Evolutionary conservation across 2,888 invertebrate genomes (phyloP).

Genomic region (Arctia plantaginis): DNA sequence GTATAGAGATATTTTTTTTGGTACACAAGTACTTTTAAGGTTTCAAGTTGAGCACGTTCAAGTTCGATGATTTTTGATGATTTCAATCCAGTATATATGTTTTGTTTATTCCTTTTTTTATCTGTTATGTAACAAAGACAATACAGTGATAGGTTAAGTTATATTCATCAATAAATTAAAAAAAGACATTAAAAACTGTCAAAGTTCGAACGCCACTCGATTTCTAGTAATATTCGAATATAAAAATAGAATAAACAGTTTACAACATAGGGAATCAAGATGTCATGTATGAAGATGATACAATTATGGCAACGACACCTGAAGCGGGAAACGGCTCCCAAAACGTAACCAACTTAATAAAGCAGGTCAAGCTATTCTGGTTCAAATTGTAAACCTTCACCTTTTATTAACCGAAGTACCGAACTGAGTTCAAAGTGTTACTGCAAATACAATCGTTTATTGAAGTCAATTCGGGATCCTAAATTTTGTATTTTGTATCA

Average conservation of each 20-base stretch:
- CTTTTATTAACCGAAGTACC: background rate
- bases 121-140: too few relatives aligned
- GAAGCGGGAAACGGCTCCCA: constrained; percentile 26
- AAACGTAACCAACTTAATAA: constrained; percentile 35
- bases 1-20: too few relatives aligned
- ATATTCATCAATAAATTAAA: too few relatives aligned
- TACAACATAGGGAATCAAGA: constrained; percentile 18
- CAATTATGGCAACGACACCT: constrained; percentile 29
- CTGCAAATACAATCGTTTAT: background rate
- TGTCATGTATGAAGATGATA: constrained; percentile 37
- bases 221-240: background rate
- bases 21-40: too few relatives aligned
- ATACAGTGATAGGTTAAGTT: too few relatives aligned
- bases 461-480: background rate
- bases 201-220: too few relatives aligned
- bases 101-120: too few relatives aligned
- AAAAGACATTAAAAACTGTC: too few relatives aligned
- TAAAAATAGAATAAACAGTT: background rate
- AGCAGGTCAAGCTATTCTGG: constrained; percentile 16
- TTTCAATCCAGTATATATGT: too few relatives aligned
- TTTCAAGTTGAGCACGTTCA: too few relatives aligned
- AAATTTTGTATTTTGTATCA: background rate
- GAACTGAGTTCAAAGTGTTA: background rate
- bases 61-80: too few relatives aligned
- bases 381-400: constrained; percentile 12